Conservation (phyloP, 2,888 invertebrate species). For the Leptinotarsa rubiginosa region DNA sequence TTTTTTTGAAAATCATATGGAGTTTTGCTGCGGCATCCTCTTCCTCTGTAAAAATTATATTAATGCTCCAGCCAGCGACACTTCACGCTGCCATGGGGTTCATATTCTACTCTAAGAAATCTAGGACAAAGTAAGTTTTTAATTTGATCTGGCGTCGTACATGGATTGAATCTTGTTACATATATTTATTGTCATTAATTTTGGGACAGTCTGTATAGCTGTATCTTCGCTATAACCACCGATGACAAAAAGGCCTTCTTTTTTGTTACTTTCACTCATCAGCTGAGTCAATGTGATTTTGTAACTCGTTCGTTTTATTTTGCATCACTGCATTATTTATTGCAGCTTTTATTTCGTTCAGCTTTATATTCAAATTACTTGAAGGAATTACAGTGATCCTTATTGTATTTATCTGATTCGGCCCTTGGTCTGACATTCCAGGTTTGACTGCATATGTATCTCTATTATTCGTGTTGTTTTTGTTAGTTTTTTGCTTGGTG, state of each 20-base stretch:
- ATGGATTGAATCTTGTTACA: not conserved
- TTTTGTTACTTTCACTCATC: not conserved
- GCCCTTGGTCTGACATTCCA: not conserved
- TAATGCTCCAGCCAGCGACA: too few species aligned
- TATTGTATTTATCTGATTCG: not conserved
- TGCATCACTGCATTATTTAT: not conserved
- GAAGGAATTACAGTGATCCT: not conserved
- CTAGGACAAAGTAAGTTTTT: not conserved
- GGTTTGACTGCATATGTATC: not conserved
- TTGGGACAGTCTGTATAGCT: not conserved
- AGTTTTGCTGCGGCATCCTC: too few species aligned
- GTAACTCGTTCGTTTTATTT: not conserved
- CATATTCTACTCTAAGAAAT: not conserved
- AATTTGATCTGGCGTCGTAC: not conserved
- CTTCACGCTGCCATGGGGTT: not conserved
- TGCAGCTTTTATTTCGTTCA: not conserved
- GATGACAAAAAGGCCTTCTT: not conserved
- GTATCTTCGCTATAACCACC: not conserved
- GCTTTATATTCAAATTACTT: not conserved
- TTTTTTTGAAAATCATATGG: too few species aligned
- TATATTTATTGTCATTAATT: not conserved
- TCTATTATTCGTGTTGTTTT: not conserved
- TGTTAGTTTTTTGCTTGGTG: not conserved
- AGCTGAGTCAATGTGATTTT: not conserved
- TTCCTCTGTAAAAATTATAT: too few species aligned